Evolutionary conservation across 1,140 invertebrate species (phyloP), one percentile per base, ranked within the genome.

Genomic region (Aphis craccivora): DNA sequence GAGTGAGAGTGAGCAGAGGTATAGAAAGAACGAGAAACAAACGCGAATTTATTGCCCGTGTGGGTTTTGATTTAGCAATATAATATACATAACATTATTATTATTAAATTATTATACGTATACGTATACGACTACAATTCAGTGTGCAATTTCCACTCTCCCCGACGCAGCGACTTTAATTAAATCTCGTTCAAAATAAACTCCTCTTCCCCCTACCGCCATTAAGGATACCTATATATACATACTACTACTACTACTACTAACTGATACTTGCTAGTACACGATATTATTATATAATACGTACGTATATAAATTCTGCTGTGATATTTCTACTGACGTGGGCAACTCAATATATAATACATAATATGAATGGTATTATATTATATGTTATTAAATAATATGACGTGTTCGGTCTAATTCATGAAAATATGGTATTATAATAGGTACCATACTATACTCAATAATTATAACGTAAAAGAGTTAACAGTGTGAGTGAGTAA

Each of bases 31-130:
- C 9, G 45, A 92, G 45, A 84, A 53, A 83, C 90, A 84, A 84
- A 92, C n/a, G n/a, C 48, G 76, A 48, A 84, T 83, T 84, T 92
- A 92, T 92, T 53, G 45, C 76, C 67, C 90, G 90, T 48, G 90
- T n/a, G 43, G 90, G 67, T 91, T 91, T 83, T 81, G 90, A 91
- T 91, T 91, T 76, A 25, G 45, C 37, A 88, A 88, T 51, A 51
- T 88, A 88, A 51, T 88, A 51, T 43, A 43, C 37, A 43, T 40
- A 40, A 86, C 14, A 83, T 23, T 83, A 83, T 40, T 40, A 83
- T 83, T 83, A 83, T 84, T 43, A 84, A 45, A 87, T 87, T 87
- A 87, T 48, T 48, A 48, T 86, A 45, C 25, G 35, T 30, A 11
- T 53, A n/a, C 30, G n/a, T 76, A 5, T 76, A 76, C 60, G 1